Percentiles rank a stretch among this genome's conserved stretches.
phyloP scores from a whole-genome alignment of 2,113 vertebrate species.

The Eleginops maclovinus region DNA sequence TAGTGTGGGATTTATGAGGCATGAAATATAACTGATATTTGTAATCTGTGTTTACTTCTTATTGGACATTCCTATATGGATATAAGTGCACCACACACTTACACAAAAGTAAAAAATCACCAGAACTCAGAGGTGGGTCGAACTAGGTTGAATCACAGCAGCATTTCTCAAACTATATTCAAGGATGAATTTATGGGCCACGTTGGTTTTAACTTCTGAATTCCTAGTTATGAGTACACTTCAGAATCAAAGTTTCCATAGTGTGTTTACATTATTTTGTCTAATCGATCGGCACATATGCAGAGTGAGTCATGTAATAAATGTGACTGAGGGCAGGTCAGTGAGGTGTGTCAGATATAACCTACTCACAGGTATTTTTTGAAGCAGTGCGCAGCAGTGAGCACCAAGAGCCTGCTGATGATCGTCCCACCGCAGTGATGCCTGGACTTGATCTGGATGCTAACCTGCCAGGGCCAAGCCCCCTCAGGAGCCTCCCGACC shows the following conservation, averaged over 20 bases:
- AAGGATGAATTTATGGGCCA: neutral
- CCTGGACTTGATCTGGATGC: constrained; percentile 51
- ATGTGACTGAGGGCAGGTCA: neutral
- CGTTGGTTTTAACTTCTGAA: too few relatives aligned
- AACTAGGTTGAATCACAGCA: constrained; percentile 6
- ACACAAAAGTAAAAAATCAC: neutral
- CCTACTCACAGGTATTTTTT: constrained; percentile 36
- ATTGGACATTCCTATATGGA: neutral
- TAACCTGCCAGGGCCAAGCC: constrained; percentile 81
- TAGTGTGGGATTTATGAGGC: neutral
- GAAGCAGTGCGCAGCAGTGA: constrained; percentile 76
- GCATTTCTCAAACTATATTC: neutral
- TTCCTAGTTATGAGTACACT: neutral
- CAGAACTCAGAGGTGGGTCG: neutral
- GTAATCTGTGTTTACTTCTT: neutral
- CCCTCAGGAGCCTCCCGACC: constrained; percentile 60
- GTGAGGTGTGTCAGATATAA: neutral
- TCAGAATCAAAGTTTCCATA: neutral
- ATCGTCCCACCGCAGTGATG: constrained; percentile 70
- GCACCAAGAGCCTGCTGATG: constrained; percentile 55
- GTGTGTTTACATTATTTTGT: neutral
- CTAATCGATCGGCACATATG: neutral
- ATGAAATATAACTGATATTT: neutral
- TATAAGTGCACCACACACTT: neutral
- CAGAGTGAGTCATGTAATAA: neutral